These are phyloP conservation scores for Drosophila setosimentum DNA, from an alignment of 2,888 invertebrate species.

Conservation along the genomic window DNA sequence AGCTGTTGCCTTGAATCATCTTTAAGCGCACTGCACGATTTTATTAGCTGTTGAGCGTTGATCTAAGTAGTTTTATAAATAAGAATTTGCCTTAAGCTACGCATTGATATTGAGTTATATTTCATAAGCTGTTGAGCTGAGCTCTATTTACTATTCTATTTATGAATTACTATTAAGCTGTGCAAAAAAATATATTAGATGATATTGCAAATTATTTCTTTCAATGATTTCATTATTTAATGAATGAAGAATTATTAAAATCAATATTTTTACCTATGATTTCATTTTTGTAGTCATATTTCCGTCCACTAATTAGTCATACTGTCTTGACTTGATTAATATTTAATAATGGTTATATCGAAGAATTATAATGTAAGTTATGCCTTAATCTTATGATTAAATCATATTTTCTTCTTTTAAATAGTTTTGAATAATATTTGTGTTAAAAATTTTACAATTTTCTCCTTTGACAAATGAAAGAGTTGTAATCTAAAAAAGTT, in stretches of 20 bases:
- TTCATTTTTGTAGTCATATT: background rate
- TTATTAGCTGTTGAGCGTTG: background rate
- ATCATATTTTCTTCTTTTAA: background rate
- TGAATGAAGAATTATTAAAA: background rate
- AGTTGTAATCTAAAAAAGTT: background rate
- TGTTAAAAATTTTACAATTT: background rate
- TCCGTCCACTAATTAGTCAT: background rate
- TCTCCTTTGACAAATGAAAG: background rate
- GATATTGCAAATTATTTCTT: background rate
- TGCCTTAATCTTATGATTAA: background rate
- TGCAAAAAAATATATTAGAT: background rate
- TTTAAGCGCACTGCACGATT: constrained; percentile 12
- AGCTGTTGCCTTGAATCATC: constrained; percentile 5
- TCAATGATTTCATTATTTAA: constrained; percentile 6
- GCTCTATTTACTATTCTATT: background rate
- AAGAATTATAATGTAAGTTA: background rate
- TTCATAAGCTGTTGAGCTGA: background rate
- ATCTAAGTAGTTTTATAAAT: constrained; percentile 1
- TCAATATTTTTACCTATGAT: background rate
- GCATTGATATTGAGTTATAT: background rate
- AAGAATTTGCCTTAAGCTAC: background rate
- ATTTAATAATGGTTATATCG: background rate
- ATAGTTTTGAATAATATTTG: background rate
- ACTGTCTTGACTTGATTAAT: background rate
- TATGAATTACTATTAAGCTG: background rate